These are phyloP conservation scores for Neoseiulus cucumeris DNA, from an alignment of 1,140 invertebrate genomes.

Conservation along the genomic window DNA sequence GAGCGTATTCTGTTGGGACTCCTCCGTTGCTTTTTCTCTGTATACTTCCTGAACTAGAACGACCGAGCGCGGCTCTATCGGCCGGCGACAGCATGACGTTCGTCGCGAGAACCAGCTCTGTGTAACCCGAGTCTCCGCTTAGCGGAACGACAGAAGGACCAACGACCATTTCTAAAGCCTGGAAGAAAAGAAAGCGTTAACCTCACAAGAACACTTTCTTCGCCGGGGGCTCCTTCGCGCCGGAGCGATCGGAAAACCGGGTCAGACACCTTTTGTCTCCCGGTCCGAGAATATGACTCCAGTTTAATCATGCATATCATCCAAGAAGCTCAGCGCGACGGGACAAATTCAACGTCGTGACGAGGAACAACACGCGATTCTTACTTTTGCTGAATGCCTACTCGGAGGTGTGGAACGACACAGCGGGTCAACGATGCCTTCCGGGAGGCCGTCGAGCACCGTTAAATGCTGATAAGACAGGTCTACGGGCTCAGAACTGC, in stretches of 20 bases:
- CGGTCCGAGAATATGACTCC: too few relatives aligned
- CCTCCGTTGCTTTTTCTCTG: neutral
- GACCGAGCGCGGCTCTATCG: neutral
- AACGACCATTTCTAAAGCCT: neutral
- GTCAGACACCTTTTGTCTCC: too few relatives aligned
- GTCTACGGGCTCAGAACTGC: neutral
- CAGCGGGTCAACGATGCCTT: neutral
- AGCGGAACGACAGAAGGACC: neutral
- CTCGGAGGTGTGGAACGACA: neutral
- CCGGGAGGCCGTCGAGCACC: neutral
- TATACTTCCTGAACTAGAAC: neutral
- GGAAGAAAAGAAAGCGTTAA: too few relatives aligned
- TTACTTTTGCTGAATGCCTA: too few relatives aligned
- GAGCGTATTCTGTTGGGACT: constrained; percentile 1
- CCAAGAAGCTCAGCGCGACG: too few relatives aligned
- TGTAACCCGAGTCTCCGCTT: neutral
- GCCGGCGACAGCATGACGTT: neutral
- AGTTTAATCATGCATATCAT: too few relatives aligned
- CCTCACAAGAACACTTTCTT: too few relatives aligned
- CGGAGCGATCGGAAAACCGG: too few relatives aligned
- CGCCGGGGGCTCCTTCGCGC: too few relatives aligned
- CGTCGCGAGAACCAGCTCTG: constrained; percentile 3
- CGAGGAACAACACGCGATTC: too few relatives aligned
- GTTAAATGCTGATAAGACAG: constrained; percentile 2
- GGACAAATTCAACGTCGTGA: too few relatives aligned